These are phyloP conservation scores for Cuniculus paca DNA, from an alignment of 2,797 vertebrate genomes.

Conservation along the genomic window DNA sequence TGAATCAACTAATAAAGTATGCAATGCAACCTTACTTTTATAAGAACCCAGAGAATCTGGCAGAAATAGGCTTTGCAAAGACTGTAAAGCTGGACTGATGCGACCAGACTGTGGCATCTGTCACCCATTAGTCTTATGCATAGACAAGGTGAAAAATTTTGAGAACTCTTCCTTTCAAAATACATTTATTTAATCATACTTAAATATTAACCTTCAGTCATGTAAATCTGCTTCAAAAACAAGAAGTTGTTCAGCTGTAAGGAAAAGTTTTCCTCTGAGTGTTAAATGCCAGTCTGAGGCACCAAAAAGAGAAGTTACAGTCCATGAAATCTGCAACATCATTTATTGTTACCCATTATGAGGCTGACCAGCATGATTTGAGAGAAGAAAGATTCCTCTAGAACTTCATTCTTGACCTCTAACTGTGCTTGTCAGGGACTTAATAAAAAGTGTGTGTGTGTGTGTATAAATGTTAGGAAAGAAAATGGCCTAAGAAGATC, in stretches of 20 bases:
- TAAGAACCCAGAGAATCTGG: accelerated
- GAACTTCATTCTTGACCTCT: background rate
- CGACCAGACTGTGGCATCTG: accelerated
- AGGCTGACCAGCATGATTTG: accelerated
- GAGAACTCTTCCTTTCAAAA: background rate
- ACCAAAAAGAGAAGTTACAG: background rate
- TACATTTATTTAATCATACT: background rate
- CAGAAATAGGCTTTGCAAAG: background rate
- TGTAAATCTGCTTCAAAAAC: background rate
- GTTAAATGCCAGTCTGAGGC: background rate
- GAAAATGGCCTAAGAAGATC: background rate
- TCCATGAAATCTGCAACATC: background rate
- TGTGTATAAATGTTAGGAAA: background rate
- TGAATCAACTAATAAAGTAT: background rate
- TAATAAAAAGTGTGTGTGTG: background rate
- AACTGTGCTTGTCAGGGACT: background rate
- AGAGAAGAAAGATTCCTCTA: background rate
- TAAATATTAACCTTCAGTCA: background rate
- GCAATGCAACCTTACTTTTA: background rate
- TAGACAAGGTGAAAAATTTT: background rate
- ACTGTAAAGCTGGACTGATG: accelerated
- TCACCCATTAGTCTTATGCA: accelerated
- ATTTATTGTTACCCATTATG: no score
- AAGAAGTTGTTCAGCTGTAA: background rate
- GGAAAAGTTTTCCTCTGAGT: background rate